Base-by-base conservation (phyloP, 2,797 vertebrate species). In the Mareca strepera region DNA sequence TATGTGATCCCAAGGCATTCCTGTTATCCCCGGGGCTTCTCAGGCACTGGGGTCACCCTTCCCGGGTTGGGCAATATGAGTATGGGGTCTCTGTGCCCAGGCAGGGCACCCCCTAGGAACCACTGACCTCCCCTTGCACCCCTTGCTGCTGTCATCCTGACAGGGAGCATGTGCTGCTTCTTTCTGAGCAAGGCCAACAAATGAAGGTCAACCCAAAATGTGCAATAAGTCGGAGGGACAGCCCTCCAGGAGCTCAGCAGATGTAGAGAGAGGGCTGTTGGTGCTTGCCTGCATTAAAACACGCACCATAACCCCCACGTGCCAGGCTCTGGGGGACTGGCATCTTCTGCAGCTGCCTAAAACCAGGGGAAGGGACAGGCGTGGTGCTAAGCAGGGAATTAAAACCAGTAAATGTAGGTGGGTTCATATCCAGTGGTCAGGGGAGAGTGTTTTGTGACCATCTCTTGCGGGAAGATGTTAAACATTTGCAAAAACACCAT, bases 21-120 rank as follows among this genome's bases (percentile, higher is more conserved):
- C 43, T 3, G 1, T 25, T 39, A 29, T 6, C 20, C 18, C 25
- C 55, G 44, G 55, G 1, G 0, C 8, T 75, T 66, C 39, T 44
- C 46, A 63, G 11, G 18, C n/a, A 13, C 21, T 91, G 46, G 23
- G 86, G 3, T 53, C 37, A 7, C 10, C 33, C 17, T 64, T 75
- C 23, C n/a, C 18, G 35, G 7, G 6, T 7, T 3, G 3, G 28
- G 37, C 39, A 86, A 23, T 1, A 1, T 0, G 7, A 81, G 59
- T 35, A 69, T 16, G 67, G 12, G 31, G 20, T 26, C 22, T 62
- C n/a, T 85, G 3, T 8, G 4, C 18, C 35, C 25, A 12, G 29
- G 4, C 35, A 56, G 21, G 29, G 35, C 35, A 39, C 62, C 35
- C 31, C 17, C 20, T 0, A 0, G 9, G 76, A 86, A 73, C 13